Conservation (phyloP, 2,113 vertebrate species). For the Megaptera novaeangliae region DNA sequence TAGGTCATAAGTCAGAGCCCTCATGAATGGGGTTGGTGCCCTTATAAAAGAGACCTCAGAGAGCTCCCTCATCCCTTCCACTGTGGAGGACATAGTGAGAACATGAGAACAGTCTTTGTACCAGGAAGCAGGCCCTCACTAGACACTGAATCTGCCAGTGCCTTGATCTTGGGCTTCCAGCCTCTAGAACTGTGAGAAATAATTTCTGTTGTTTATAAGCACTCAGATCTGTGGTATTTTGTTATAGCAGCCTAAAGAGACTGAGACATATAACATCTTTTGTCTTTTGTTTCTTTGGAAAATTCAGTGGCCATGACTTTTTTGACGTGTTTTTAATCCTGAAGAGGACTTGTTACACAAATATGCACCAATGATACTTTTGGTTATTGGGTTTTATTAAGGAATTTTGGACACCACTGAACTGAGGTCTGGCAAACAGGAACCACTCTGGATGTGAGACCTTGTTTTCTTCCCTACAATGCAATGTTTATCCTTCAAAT, state of each 20-base stretch:
- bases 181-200: neutral
- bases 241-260: neutral
- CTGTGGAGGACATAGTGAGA: neutral
- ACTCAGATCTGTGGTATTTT: neutral
- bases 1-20: neutral
- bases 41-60: neutral
- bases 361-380: neutral
- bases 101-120: neutral
- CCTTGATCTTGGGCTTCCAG: neutral
- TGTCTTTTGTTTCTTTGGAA: neutral
- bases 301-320: neutral
- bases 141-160: too few species aligned
- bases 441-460: too few species aligned
- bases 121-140: neutral
- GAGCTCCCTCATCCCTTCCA: neutral
- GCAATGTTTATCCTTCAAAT: neutral
- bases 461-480: neutral
- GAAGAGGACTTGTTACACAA: neutral
- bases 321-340: neutral
- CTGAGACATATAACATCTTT: neutral
- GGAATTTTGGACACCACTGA: neutral
- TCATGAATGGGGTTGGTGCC: neutral
- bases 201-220: neutral
- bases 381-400: neutral
- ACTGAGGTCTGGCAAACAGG: neutral